Base-by-base conservation (phyloP, 1,140 invertebrate species). In the Tenebrio molitor region DNA sequence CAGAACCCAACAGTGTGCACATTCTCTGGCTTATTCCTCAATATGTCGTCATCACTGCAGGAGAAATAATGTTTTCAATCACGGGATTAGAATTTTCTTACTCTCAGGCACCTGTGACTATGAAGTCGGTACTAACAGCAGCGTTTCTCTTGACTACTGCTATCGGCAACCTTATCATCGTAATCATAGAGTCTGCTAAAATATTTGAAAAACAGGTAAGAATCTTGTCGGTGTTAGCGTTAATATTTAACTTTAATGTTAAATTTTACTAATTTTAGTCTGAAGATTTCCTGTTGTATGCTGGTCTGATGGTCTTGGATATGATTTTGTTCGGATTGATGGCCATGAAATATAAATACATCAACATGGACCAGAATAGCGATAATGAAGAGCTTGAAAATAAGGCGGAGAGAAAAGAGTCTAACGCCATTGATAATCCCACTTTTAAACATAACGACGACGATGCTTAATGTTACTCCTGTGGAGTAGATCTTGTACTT, bases 1-100 rank as follows among this genome's bases (percentile, higher is more conserved):
- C 92, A 0, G 78, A 85, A 19, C 86, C 91, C 0, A 95, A 93
- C 77, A 88, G 85, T 0, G 81, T 97, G 3, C 91, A 91, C 74
- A 95, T 97, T 72, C 80, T 95, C 0, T 95, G 91, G 91, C 86
- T 96, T 72, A 81, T 97, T 10, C 95, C 95, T 0, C 95, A 97
- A 80, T 96, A 96, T 80, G 82, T 96, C 16, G 83, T 96, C 0
- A 91, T 97, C 71, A 97, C 95, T 0, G 85, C 91, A 72, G 95
- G 89, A 0, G 87, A 93, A 84, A 86, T 98, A 17, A 90, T 98
- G 86, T 97, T 97, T 81, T 95, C 93, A 0, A 89, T 98, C 10
- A 97, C 95, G 0, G 96, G 96, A 6, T 86, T 97, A 6, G 93
- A 96, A 77, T 98, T 98, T 84, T 93, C 95, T 0, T 98, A 97